phyloP scores from a whole-genome alignment of 2,888 invertebrate genomes.

The Oxycera nigricornis region DNA sequence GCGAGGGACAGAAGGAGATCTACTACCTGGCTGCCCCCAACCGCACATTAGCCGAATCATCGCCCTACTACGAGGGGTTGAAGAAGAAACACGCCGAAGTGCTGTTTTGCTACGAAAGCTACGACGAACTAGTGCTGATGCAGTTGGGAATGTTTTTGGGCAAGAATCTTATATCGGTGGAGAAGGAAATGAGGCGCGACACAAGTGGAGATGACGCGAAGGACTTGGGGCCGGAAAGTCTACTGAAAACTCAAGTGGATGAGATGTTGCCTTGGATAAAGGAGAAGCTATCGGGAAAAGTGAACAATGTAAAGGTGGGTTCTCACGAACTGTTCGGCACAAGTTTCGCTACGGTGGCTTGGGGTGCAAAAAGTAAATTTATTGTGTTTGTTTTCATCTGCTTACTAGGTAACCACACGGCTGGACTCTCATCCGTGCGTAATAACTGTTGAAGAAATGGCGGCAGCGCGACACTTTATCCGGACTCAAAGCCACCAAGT shows the following conservation, averaged over 20 bases:
- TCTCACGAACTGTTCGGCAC: no score
- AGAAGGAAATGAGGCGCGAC: constrained; percentile 88
- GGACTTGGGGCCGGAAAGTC: constrained; percentile 72
- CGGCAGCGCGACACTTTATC: constrained; percentile 92
- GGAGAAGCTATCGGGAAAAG: constrained; percentile 77
- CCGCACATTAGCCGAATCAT: constrained; percentile 89
- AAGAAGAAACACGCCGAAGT: constrained; percentile 89
- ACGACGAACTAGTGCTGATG: constrained; percentile 93
- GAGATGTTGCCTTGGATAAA: constrained; percentile 82
- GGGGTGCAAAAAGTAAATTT: no score
- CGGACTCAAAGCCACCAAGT: constrained; percentile 84
- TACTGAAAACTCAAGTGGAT: constrained; percentile 78
- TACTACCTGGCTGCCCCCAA: constrained; percentile 95
- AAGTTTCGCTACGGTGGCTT: no score
- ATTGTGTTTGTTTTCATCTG: no score
- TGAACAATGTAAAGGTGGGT: constrained; percentile 75
- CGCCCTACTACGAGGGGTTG: constrained; percentile 93
- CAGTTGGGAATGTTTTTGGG: constrained; percentile 81
- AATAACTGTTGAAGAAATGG: constrained; percentile 96
- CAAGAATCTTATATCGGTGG: constrained; percentile 82
- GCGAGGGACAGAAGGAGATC: constrained; percentile 82
- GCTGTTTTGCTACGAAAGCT: constrained; percentile 94
- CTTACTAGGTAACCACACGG: constrained; percentile 70
- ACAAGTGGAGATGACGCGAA: constrained; percentile 66
- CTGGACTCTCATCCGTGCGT: constrained; percentile 93